Conservation (phyloP, 2,797 vertebrate genomes). For the Pelochelys cantorii region DNA sequence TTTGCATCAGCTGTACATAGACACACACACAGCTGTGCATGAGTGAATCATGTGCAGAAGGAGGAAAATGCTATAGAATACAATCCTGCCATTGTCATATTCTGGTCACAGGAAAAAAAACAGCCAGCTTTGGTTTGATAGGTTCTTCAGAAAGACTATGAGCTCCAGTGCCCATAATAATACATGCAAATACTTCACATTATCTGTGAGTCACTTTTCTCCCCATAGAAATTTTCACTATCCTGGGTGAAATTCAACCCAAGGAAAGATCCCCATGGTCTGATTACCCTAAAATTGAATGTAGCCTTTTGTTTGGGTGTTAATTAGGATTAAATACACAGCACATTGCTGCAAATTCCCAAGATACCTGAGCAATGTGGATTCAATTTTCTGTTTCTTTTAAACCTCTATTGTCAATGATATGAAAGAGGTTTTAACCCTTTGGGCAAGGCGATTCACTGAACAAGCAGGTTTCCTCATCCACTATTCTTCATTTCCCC, state of each 20-base stretch:
- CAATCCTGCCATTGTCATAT: not conserved
- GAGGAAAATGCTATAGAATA: conserved; percentile 27
- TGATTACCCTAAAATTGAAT: not conserved
- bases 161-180: not conserved
- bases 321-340: not conserved
- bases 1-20: conserved; percentile 20
- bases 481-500: not conserved
- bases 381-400: not conserved
- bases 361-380: not conserved
- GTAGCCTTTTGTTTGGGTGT: not conserved
- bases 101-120: not conserved
- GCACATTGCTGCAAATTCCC: accelerated
- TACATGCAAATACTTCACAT: not conserved
- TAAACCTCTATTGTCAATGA: not conserved
- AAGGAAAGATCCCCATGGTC: not conserved
- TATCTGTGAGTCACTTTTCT: not conserved
- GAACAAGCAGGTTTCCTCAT: not conserved
- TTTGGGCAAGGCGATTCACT: not conserved
- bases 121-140: not conserved
- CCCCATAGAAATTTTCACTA: not conserved
- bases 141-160: not conserved
- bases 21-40: not conserved
- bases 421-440: not conserved
- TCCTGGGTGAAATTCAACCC: not conserved
- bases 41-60: not conserved